Evolutionary conservation across 92 coral and sea anemone species (phyloP).

Genomic region (Epizoanthus ramosus): DNA sequence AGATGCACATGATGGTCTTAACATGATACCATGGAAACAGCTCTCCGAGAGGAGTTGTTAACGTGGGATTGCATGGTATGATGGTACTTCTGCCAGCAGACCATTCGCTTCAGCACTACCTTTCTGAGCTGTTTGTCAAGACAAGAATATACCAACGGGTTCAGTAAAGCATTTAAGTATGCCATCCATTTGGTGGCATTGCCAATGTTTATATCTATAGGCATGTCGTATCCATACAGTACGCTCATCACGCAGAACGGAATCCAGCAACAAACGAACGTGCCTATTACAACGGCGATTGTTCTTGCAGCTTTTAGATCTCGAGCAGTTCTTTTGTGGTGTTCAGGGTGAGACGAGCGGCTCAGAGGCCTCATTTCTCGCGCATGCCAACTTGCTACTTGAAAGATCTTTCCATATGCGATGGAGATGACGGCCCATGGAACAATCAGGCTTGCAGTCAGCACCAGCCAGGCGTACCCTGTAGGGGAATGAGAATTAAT

Average conservation of each 20-base stretch:
- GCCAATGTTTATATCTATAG: slow-evolving; percentile 45
- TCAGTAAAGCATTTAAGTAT: slow-evolving; percentile 75
- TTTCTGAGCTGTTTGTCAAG: slow-evolving; percentile 80
- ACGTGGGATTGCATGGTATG: neutral
- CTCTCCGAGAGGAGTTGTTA: neutral
- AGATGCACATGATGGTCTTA: too few relatives aligned
- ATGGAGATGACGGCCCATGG: slow-evolving; percentile 74
- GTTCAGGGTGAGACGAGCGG: slow-evolving; percentile 46
- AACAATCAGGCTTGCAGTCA: slow-evolving; percentile 69
- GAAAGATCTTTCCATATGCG: slow-evolving; percentile 83
- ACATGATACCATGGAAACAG: neutral
- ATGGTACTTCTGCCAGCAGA: slow-evolving; percentile 9
- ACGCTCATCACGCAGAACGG: slow-evolving; percentile 86
- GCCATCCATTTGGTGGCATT: slow-evolving; percentile 86
- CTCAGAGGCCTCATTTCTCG: slow-evolving; percentile 51
- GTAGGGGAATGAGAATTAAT: neutral
- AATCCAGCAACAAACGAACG: slow-evolving; percentile 83
- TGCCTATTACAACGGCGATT: slow-evolving; percentile 86
- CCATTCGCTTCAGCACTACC: slow-evolving; percentile 51
- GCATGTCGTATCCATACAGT: slow-evolving; percentile 46
- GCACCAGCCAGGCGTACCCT: slow-evolving; percentile 80
- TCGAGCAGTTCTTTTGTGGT: slow-evolving; percentile 54
- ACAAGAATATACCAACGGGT: slow-evolving; percentile 82
- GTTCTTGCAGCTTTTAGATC: slow-evolving; percentile 93
- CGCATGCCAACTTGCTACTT: slow-evolving; percentile 75